These are phyloP conservation scores for Drosophila ezoana DNA, from an alignment of 2,888 invertebrate genomes.

Conservation along the genomic window DNA sequence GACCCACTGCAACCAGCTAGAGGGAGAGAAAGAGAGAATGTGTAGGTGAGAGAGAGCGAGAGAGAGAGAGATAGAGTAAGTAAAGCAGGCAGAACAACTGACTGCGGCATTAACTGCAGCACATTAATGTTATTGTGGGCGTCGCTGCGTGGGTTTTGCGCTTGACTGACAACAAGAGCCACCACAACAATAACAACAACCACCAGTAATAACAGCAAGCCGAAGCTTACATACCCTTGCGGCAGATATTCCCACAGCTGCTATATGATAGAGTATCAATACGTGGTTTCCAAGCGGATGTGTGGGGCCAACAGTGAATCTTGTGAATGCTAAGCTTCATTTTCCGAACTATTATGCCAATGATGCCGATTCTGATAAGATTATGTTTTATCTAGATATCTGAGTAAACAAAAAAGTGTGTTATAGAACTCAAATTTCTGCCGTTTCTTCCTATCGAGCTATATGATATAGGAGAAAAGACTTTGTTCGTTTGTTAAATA, in stretches of 20 bases:
- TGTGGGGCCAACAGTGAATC: too few species aligned
- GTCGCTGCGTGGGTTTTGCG: constrained; percentile 60
- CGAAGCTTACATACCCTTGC: constrained; percentile 2
- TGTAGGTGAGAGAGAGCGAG: neutral
- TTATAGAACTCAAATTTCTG: too few species aligned
- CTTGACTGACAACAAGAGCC: constrained; percentile 49
- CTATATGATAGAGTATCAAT: neutral
- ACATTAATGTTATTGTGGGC: constrained; percentile 78
- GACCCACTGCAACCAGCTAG: constrained; percentile 34
- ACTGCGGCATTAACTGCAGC: constrained; percentile 73
- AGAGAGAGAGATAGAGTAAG: constrained; percentile 4
- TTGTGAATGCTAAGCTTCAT: too few species aligned
- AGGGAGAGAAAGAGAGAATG: neutral
- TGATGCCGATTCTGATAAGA: too few species aligned
- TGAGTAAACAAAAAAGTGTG: too few species aligned
- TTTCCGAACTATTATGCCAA: too few species aligned
- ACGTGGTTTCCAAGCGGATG: too few species aligned
- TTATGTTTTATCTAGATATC: too few species aligned
- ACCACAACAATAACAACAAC: constrained; percentile 25
- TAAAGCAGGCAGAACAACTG: constrained; percentile 10
- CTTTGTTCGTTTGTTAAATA: too few species aligned
- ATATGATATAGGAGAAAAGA: too few species aligned
- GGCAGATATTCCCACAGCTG: neutral
- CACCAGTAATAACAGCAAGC: constrained; percentile 8
- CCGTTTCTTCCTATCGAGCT: too few species aligned